Base-by-base conservation (phyloP, 2,113 vertebrate species). In the Odobenus rosmarus region DNA sequence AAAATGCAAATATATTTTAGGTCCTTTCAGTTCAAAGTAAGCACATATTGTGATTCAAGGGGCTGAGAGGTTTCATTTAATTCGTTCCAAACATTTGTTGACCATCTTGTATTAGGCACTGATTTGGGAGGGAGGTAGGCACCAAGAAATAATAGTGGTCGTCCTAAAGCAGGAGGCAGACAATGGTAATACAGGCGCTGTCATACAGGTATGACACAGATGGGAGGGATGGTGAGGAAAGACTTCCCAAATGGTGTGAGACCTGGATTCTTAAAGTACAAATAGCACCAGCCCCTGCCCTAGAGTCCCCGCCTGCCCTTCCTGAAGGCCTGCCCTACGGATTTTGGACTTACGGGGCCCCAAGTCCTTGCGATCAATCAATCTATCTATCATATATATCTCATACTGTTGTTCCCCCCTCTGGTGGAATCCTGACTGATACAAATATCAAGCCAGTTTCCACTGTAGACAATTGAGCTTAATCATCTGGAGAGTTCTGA, bases 401-500 rank as follows among this genome's bases (percentile, higher is more conserved):
- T 93, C 86, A 13, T 39, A 46, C 51, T 93, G 2, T 33, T 31
- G 3, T 15, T 87, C 9, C 61, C 51, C 39, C 36, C 21, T 80
- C 39, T 86, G 23, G 13, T 93, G 28, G 80, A 95, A 82, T 81
- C n/a, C 49, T 84, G 42, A 55, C 55, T 81, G 28, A 79, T 82
- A 82, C 1, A 87, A 77, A 77, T 87, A 95, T 55, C 16, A 71
- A 87, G 28, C 10, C 74, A 61, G 1, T 82, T 88, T 92, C 51
- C 24, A 87, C 33, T 62, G 5, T 51, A 86, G 23, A 71, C 49
- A 77, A 67, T 23, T 82, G 39, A 93, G 26, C 51, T 90, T 61
- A 77, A 90, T 81, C 46, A 49, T 95, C 64, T 80, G 62, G 89
- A 12, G 71, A 82, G 8, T 77, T 93, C 90, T 93, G 59, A 77